Evolutionary conservation across 2,113 vertebrate species (phyloP).

Genomic region (Sinocyclocheilus grahami): DNA sequence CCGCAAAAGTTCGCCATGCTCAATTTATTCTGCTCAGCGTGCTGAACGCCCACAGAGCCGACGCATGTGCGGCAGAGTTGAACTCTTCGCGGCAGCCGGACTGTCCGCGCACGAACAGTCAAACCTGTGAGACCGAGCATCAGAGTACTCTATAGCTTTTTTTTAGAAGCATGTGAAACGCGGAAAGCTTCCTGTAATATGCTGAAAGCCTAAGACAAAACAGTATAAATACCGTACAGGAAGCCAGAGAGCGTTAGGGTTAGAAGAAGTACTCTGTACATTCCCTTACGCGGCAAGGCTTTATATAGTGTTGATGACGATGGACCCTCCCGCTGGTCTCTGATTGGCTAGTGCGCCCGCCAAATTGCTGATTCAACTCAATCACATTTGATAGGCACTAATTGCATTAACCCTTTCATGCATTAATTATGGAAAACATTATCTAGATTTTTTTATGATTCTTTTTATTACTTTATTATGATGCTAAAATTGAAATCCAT

Average conservation of each 20-base stretch:
- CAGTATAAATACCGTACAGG: constrained; percentile 45
- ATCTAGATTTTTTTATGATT: no score
- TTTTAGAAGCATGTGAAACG: not conserved
- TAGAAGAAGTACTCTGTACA: constrained; percentile 36
- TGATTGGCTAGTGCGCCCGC: constrained; percentile 41
- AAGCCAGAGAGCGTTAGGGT: constrained; percentile 24
- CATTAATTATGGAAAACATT: no score
- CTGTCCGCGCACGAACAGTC: constrained; percentile 48
- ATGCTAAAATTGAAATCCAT: no score
- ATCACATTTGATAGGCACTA: not conserved
- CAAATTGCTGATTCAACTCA: not conserved
- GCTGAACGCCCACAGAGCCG: not conserved
- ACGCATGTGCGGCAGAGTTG: constrained; percentile 42
- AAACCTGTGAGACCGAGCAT: constrained; percentile 32
- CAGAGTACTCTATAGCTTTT: constrained; percentile 56
- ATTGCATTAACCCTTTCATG: not conserved
- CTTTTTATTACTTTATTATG: no score
- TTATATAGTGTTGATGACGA: constrained; percentile 23
- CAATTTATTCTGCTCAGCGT: constrained; percentile 51
- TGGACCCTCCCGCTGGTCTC: not conserved
- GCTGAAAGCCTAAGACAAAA: constrained; percentile 56
- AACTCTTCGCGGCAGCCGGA: constrained; percentile 55
- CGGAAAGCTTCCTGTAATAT: constrained; percentile 42
- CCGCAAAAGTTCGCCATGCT: constrained; percentile 37
- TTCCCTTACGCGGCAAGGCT: accelerated